Evolutionary conservation across 37 sponge, comb jelly and placozoan genomes (phyloP), one percentile per base, ranked within the genome.

Genomic region (Amphimedon queenslandica): DNA sequence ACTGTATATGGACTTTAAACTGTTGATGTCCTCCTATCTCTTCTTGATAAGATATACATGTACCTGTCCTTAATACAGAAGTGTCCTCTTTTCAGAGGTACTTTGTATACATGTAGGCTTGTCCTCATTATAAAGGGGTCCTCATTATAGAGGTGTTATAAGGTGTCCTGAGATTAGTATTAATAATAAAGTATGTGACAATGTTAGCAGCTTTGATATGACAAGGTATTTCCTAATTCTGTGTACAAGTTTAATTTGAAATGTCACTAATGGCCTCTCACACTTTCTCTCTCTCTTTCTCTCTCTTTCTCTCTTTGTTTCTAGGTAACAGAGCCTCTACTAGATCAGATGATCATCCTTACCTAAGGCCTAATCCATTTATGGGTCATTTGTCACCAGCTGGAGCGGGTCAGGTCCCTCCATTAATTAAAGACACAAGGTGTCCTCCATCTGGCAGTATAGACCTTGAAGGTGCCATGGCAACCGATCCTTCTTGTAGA

Each of bases 321-420:
- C 21, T n/a, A 60, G 61, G 61, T n/a, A 11, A 60, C 21, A 11
- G 61, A 60, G 28, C 28, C 5, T 6, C 23, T n/a, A 60, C 8
- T 25, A 60, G 61, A 60, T 25, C 61, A 60, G 61, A 60, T 27
- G 85, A 84, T 11, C 85, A 84, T 58, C 79, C 79, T 10, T 84
- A 78, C 61, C 70, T 84, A 77, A 36, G 85, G 37, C 74, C 79
- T 25, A 43, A 42, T 28, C 79, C 74, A 6, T 78, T 84, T 69
- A 66, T 77, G 61, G 84, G 84, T 4, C 78, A 72, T 55, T 31
- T 76, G 2, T 64, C 70, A 23, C 67, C 70, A 24, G 70, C 70
- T 34, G 41, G 57, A 13, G 61, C 28, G 5, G 27, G 23, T 60
- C 5, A n/a, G 28, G 5, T 25, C 21, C 13, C 73, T 31, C 75